phyloP scores from a whole-genome alignment of 2,113 vertebrate genomes.

The Pseudorhombus dupliciocellatus region DNA sequence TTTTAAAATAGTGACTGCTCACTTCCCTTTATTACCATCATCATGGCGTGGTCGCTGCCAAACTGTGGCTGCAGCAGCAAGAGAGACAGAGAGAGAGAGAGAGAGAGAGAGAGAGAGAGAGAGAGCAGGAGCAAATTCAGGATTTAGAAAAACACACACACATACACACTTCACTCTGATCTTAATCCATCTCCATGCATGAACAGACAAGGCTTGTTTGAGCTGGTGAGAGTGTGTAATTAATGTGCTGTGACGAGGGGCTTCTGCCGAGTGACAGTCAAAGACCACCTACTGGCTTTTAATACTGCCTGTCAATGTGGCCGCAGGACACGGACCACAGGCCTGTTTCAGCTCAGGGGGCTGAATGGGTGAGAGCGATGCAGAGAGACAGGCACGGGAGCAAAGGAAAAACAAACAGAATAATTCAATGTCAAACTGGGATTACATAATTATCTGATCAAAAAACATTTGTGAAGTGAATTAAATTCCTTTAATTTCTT shows the following conservation, averaged over 20 bases:
- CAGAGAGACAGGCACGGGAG: slow-evolving; percentile 19
- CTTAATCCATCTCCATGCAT: slow-evolving; percentile 38
- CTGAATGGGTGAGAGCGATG: slow-evolving; percentile 37
- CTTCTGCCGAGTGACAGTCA: slow-evolving; percentile 76
- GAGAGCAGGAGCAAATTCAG: slow-evolving; percentile 6
- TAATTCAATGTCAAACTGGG: background rate
- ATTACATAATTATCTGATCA: background rate
- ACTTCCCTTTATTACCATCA: slow-evolving; percentile 37
- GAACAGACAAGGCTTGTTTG: slow-evolving; percentile 44
- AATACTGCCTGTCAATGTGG: slow-evolving; percentile 80
- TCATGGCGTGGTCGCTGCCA: slow-evolving; percentile 5
- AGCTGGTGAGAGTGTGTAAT: slow-evolving; percentile 68
- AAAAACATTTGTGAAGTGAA: background rate
- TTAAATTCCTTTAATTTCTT: background rate
- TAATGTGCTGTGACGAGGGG: slow-evolving; percentile 76
- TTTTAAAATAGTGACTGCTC: slow-evolving; percentile 63
- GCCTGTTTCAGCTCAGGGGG: slow-evolving; percentile 54
- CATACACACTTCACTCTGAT: slow-evolving; percentile 4
- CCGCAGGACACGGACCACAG: slow-evolving; percentile 61
- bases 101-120: too few relatives aligned
- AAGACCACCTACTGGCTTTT: slow-evolving; percentile 80
- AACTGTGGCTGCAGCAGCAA: background rate
- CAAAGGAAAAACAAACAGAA: background rate
- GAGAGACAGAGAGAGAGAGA: too few relatives aligned
- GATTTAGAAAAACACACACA: background rate